Evolutionary conservation across 1,140 invertebrate species (phyloP), one percentile per base, ranked within the genome.

Genomic region (Drosophila cardini): DNA sequence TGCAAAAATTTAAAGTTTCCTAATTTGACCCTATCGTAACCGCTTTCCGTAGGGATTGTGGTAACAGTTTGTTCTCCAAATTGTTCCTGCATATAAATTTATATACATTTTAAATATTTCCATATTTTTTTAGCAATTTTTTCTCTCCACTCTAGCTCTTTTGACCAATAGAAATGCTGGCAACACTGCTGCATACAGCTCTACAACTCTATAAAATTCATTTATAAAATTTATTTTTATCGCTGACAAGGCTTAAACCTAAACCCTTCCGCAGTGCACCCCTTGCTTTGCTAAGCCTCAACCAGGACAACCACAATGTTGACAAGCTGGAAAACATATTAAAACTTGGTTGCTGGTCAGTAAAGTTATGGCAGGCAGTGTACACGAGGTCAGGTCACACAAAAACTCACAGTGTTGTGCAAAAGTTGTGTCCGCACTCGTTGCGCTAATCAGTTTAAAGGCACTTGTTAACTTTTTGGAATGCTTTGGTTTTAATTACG

Each of bases 401-500:
- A 26, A 2, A 26, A 1, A 26, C 36, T 13, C 15, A 15, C 38
- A 15, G 7, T 32, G 11, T 36, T 26, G 46, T 30, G 46, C 18
- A 10, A 10, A 11, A 26, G 55, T 57, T 26, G 36, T 42, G 52
- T n/a, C n/a, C 53, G 1, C 21, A 58, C 62, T 76, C 76, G 76
- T 77, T 62, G 84, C 84, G 79, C 76, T 86, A 86, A 86, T 86
- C 83, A 87, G 83, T 87, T 87, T 77, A 78, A 76, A 78, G 84
- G 84, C 84, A 80, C 80, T 80, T 84, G 85, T 87, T 67, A 85
- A 90, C 84, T 80, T 26, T 26, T 82, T 90, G 85, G 80, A 42
- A 78, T 87, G 85, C 84, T 90, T 87, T 87, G 84, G 80, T 87
- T 87, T 87, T 87, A 87, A 87, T 87, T 87, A 87, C 84, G 85